phyloP scores from a whole-genome alignment of 2,797 vertebrate species.

The Danio aesculapii region DNA sequence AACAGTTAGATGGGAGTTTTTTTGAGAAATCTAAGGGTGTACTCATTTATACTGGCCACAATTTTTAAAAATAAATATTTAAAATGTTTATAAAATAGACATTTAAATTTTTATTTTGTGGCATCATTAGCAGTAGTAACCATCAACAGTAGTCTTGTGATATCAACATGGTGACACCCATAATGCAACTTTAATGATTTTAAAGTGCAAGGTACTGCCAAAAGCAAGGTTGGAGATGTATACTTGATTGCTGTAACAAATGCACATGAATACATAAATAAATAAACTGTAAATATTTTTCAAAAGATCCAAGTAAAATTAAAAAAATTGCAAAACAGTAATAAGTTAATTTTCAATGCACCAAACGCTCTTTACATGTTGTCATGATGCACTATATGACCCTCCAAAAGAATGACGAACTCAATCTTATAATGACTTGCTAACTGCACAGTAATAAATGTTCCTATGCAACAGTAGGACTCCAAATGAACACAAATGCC shows the following conservation, averaged over 20 bases:
- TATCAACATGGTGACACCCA: not conserved
- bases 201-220: not conserved
- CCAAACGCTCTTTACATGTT: not conserved
- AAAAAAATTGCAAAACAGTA: not conserved
- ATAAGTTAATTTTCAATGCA: not conserved
- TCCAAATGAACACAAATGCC: conserved; percentile 1
- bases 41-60: no score
- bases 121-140: not conserved
- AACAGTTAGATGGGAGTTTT: no score
- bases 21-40: no score
- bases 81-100: not conserved
- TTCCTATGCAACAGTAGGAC: conserved; percentile 24
- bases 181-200: conserved; percentile 4
- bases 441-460: not conserved
- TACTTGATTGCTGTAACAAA: not conserved
- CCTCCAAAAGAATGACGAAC: not conserved
- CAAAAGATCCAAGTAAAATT: not conserved
- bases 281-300: not conserved
- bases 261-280: not conserved
- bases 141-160: no score
- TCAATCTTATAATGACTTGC: not conserved
- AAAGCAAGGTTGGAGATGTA: not conserved
- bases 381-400: not conserved
- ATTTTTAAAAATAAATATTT: no score
- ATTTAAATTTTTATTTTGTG: not conserved